Conservation (phyloP, 2,113 vertebrate genomes). For the Vidua macroura region DNA sequence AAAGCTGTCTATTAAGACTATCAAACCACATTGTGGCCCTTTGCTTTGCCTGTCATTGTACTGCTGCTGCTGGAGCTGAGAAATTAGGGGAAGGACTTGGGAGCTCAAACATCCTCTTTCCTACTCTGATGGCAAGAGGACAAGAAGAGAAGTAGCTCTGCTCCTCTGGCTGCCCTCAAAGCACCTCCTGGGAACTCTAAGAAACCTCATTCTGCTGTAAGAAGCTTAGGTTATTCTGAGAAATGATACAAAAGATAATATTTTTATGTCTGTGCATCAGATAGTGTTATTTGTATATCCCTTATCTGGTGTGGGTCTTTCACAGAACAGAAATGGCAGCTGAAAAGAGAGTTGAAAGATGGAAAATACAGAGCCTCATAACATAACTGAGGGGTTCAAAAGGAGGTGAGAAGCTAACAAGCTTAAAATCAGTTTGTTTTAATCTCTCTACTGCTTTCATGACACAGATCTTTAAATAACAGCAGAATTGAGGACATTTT, state of each 20-base stretch:
- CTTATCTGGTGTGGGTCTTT: not conserved
- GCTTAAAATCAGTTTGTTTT: slow-evolving; percentile 1
- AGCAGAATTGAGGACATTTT: not conserved
- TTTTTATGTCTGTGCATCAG: not conserved
- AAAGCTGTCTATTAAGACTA: not conserved
- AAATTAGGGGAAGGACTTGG: not conserved
- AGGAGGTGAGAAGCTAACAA: not conserved
- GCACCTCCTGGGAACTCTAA: not conserved
- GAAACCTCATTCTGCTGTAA: not conserved
- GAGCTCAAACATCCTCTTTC: not conserved
- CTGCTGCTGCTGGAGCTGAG: not conserved
- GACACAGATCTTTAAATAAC: not conserved
- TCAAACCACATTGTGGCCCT: not conserved
- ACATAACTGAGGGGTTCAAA: not conserved
- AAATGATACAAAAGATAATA: slow-evolving; percentile 17
- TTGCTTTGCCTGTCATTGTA: not conserved
- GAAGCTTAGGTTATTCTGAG: slow-evolving; percentile 30
- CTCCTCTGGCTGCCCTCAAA: not conserved
- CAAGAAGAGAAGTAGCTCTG: not conserved
- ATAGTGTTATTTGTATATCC: slow-evolving; percentile 11
- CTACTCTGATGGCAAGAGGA: not conserved
- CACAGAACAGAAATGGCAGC: not conserved
- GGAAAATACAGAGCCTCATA: not conserved
- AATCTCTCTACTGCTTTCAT: not conserved
- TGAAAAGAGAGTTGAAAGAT: not conserved